phyloP scores from a whole-genome alignment of 2,797 vertebrate species.

The Odontamblyopus rebecca region DNA sequence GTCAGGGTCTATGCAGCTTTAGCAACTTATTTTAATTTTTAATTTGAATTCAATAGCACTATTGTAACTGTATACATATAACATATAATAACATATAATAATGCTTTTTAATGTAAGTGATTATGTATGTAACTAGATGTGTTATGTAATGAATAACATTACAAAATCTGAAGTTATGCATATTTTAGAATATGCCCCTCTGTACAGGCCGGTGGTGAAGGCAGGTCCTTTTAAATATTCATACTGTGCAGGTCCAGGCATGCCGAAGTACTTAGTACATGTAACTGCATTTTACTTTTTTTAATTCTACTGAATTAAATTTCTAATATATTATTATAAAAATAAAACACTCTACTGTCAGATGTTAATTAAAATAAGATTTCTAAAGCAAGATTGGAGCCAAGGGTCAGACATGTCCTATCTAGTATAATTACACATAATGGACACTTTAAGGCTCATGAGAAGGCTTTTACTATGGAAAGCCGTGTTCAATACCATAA shows the following conservation, averaged over 20 bases:
- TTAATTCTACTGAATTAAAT: background rate
- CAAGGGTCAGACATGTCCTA: background rate
- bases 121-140: background rate
- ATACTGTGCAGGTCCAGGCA: background rate
- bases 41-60: background rate
- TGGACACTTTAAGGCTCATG: background rate
- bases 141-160: slow-evolving; percentile 12
- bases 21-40: background rate
- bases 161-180: slow-evolving; percentile 17
- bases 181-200: slow-evolving; percentile 25
- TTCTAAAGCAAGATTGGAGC: background rate
- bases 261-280: background rate
- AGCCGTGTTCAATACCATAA: background rate
- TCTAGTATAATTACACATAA: background rate
- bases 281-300: background rate
- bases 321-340: background rate
- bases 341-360: background rate
- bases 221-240: slow-evolving; percentile 11
- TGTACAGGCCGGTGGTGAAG: slow-evolving; percentile 4
- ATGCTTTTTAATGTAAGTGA: background rate
- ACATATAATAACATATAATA: background rate
- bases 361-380: background rate
- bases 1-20: background rate
- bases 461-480: background rate
- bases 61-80: background rate